Percentiles rank a stretch among this genome's conserved stretches.
These are phyloP conservation scores for Drosophila repletoides DNA, from an alignment of 1,140 invertebrate species.

Conservation along the genomic window DNA sequence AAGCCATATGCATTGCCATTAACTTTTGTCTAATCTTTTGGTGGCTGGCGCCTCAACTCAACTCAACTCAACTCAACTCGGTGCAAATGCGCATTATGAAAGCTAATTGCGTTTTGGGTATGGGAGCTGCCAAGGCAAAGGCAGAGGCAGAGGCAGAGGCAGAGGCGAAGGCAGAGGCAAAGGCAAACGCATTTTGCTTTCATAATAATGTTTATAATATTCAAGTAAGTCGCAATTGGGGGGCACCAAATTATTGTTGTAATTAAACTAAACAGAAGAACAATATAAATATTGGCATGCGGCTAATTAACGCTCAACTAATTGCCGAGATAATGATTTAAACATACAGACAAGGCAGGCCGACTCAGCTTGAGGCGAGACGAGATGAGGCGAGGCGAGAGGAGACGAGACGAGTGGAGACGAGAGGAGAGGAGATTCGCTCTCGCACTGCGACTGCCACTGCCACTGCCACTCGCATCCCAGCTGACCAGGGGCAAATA, in stretches of 20 bases:
- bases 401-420: background rate
- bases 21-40: conserved; percentile 56
- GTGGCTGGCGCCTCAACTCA: conserved; percentile 19
- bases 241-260: conserved; percentile 36
- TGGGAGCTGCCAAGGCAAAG: background rate
- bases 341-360: conserved; percentile 1
- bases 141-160: background rate
- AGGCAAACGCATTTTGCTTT: conserved; percentile 21
- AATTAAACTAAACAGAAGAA: conserved; percentile 40
- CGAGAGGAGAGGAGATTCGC: conserved; percentile 1
- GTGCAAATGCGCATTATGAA: conserved; percentile 55
- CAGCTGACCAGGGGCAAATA: background rate
- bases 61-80: background rate
- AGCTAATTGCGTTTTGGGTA: conserved; percentile 43
- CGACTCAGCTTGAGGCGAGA: background rate
- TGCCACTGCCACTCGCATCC: too few species aligned
- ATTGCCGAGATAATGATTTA: conserved; percentile 60
- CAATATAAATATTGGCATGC: conserved; percentile 57
- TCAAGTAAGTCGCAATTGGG: conserved; percentile 34
- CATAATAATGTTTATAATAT: conserved; percentile 12
- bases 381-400: background rate
- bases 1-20: conserved; percentile 43
- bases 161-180: background rate
- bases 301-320: conserved; percentile 60
- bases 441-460: too few species aligned